Percentiles rank a stretch among this genome's conserved stretches.
phyloP scores from a whole-genome alignment of 2,113 vertebrate species.

The Neoarius graeffei region DNA sequence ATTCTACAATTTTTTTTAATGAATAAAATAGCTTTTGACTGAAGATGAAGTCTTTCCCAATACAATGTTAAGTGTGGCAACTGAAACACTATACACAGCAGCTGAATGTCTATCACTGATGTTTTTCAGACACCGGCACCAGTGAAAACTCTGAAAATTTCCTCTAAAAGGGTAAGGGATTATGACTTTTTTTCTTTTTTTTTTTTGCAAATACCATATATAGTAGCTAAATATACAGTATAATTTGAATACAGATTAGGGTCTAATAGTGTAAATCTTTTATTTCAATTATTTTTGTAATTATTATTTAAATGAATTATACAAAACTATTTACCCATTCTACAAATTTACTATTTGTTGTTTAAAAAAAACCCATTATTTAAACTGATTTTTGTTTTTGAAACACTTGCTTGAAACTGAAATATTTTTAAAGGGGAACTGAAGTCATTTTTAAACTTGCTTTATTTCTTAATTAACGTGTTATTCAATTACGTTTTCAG shows the following conservation, averaged over 20 bases:
- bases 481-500: no score
- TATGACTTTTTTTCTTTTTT: no score
- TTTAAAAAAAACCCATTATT: neutral
- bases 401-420: neutral
- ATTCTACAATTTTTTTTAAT: neutral
- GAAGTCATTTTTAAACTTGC: no score
- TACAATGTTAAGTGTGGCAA: neutral
- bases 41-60: neutral
- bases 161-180: slow-evolving; percentile 78
- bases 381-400: neutral
- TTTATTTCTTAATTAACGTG: no score
- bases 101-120: neutral
- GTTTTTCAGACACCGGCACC: slow-evolving; percentile 70
- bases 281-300: neutral
- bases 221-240: neutral
- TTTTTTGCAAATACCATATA: neutral
- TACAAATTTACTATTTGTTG: neutral
- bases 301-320: neutral
- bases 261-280: neutral
- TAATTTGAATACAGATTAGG: neutral
- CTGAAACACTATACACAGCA: neutral
- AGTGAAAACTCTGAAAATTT: slow-evolving; percentile 82
- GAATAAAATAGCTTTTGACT: neutral
- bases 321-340: neutral
- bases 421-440: no score